phyloP scores from a whole-genome alignment of 2,888 invertebrate species.

The Oscheius myriophilus region DNA sequence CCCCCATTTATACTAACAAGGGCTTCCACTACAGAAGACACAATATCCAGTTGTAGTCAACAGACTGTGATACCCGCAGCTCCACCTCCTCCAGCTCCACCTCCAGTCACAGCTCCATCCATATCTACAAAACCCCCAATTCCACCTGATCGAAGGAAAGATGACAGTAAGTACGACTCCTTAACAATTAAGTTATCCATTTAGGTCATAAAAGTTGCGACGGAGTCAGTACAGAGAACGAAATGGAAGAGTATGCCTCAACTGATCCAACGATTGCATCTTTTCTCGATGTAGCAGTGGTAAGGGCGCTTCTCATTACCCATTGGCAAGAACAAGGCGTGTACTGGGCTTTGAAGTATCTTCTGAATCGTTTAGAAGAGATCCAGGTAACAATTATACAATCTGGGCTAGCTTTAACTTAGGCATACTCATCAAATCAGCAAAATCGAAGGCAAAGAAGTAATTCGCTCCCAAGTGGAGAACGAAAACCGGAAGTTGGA shows the following conservation, averaged over 20 bases:
- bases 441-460: slow-evolving; percentile 46
- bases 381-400: slow-evolving; percentile 58
- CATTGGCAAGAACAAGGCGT: slow-evolving; percentile 99
- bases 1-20: slow-evolving; percentile 48
- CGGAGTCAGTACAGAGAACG: slow-evolving; percentile 45
- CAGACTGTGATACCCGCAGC: slow-evolving; percentile 54
- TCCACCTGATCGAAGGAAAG: background rate
- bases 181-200: background rate
- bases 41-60: slow-evolving; percentile 60
- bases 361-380: slow-evolving; percentile 72
- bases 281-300: slow-evolving; percentile 92
- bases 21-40: slow-evolving; percentile 54
- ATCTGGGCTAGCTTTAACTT: background rate
- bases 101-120: background rate
- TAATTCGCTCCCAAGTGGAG: slow-evolving; percentile 53
- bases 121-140: background rate
- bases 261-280: slow-evolving; percentile 78
- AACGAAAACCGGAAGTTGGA: slow-evolving; percentile 39
- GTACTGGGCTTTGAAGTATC: slow-evolving; percentile 91
- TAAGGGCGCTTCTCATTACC: slow-evolving; percentile 91
- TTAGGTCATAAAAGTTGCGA: slow-evolving; percentile 25
- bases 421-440: slow-evolving; percentile 37
- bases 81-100: background rate
- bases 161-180: background rate
- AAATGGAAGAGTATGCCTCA: slow-evolving; percentile 38